phyloP scores from a whole-genome alignment of 2,888 invertebrate species.

The Strigamia transsilvanica region DNA sequence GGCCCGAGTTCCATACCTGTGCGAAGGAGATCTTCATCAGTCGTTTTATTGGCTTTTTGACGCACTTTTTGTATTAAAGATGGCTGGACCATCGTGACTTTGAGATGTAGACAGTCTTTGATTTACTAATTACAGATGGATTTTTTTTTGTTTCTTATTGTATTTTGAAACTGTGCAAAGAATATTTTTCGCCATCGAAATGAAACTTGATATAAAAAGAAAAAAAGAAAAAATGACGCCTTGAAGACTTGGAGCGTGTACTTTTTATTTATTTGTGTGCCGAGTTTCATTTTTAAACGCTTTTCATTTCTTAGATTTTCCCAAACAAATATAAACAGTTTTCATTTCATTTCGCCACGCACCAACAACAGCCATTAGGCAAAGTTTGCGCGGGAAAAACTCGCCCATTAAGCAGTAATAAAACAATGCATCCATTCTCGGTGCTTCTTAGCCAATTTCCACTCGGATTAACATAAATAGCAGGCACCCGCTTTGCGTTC shows the following conservation, averaged over 20 bases:
- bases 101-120: constrained; percentile 3
- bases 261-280: constrained; percentile 28
- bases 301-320: constrained; percentile 30
- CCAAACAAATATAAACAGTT: constrained; percentile 32
- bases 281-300: constrained; percentile 30
- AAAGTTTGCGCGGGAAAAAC: constrained; percentile 35
- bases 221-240: not conserved
- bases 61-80: constrained; percentile 76
- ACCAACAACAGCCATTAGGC: constrained; percentile 33
- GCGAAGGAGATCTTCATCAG: constrained; percentile 91
- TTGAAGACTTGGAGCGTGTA: constrained; percentile 18
- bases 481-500: constrained; percentile 22
- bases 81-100: not conserved
- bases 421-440: constrained; percentile 26
- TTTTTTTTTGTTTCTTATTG: not conserved
- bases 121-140: not conserved
- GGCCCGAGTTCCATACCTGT: constrained; percentile 92
- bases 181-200: not conserved
- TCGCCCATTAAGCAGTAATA: constrained; percentile 30
- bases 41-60: constrained; percentile 86
- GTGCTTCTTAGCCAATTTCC: constrained; percentile 30
- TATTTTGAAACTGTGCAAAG: not conserved
- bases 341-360: constrained; percentile 37
- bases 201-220: constrained; percentile 5
- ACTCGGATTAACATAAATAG: constrained; percentile 26